Percentiles rank a stretch among this genome's conserved stretches.
phyloP scores from a whole-genome alignment of 2,113 vertebrate genomes.

The Lophochroa leadbeateri region DNA sequence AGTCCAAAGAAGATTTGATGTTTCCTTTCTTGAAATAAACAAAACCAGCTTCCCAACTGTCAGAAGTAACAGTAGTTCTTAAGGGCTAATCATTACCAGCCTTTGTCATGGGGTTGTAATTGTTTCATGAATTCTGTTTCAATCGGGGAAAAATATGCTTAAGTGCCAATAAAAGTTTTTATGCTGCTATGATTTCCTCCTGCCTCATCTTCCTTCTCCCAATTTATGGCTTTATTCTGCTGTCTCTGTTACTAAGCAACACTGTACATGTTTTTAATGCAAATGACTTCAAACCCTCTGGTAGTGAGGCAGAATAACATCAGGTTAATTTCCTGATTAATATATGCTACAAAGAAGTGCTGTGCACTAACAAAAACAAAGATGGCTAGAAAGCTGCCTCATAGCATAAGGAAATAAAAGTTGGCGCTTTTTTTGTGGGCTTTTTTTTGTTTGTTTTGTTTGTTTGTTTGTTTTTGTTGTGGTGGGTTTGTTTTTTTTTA shows the following conservation, averaged over 20 bases:
- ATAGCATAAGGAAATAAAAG: background rate
- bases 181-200: slow-evolving; percentile 59
- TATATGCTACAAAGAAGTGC: background rate
- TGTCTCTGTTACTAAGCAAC: slow-evolving; percentile 65
- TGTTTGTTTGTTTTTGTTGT: background rate
- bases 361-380: background rate
- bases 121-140: slow-evolving; percentile 73
- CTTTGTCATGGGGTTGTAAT: slow-evolving; percentile 60
- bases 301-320: background rate
- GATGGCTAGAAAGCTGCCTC: background rate
- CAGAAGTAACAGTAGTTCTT: slow-evolving; percentile 59
- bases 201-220: slow-evolving; percentile 14
- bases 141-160: slow-evolving; percentile 67
- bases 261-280: slow-evolving; percentile 13
- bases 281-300: slow-evolving; percentile 37
- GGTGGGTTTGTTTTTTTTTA: background rate
- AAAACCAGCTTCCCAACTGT: slow-evolving; percentile 59
- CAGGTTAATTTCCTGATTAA: slow-evolving; percentile 49
- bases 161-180: slow-evolving; percentile 73
- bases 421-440: background rate
- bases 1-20: slow-evolving; percentile 27
- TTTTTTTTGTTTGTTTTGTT: background rate
- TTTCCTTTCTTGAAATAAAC: slow-evolving; percentile 65
- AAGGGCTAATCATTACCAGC: slow-evolving; percentile 68
- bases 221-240: slow-evolving; percentile 61